Evolutionary conservation across 2,888 invertebrate genomes (phyloP), one percentile per base, ranked within the genome.

Genomic region (Chrysolina americana): DNA sequence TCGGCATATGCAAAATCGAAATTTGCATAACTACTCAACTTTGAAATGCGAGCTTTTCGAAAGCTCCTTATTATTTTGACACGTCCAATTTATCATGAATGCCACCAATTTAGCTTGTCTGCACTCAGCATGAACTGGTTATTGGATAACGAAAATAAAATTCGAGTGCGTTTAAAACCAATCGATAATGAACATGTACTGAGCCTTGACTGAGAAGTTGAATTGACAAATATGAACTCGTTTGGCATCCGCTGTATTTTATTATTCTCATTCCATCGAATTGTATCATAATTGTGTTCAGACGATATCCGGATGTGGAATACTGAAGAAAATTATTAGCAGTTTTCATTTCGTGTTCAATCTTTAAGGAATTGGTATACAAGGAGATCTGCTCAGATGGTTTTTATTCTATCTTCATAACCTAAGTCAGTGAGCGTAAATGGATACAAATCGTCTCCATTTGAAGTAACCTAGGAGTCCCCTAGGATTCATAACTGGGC

Each of bases 11-110:
- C 36, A 59, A 59, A 59, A 28, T 17, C 6, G 15, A 1, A 59
- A 59, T 59, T 59, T 59, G 59, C 59, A 59, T 59, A 59, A 36
- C 8, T 59, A 59, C 59, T 59, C 36, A 10, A 28, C 23, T n/a
- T 21, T 28, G 36, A 59, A 59, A 59, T 28, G 36, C 59, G 17
- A 36, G 36, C 59, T 23, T 53, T 53, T 53, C 19, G 44, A 17
- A 59, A 59, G 59, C 59, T n/a, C n/a, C 59, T 59, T 36, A 28
- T 59, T 28, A 59, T 36, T 59, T 59, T 59, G 59, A 59, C 59
- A 59, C 36, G 36, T 59, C 23, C 59, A 59, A 59, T 59, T 59
- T 59, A 59, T 59, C 28, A 28, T 59, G 23, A 59, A 59, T 17
- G 59, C 59, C 59, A 28, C 28, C 59, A 59, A 59, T 59, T 59